These are phyloP conservation scores for Sebastes taczanowskii DNA, from an alignment of 2,797 vertebrate species.

Conservation along the genomic window DNA sequence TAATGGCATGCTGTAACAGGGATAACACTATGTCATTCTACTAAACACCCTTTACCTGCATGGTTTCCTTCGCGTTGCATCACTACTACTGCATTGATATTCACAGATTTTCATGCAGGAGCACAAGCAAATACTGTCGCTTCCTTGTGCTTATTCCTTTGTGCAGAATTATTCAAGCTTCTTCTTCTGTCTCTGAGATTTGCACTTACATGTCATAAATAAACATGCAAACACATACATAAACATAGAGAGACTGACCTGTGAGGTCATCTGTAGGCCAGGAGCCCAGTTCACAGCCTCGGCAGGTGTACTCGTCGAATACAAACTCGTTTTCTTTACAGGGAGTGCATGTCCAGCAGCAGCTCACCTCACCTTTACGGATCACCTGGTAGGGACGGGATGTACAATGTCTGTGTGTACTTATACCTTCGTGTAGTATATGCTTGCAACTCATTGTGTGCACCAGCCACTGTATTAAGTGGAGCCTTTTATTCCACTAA, in stretches of 20 bases:
- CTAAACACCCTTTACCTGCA: slow-evolving; percentile 3
- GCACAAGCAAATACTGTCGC: neutral
- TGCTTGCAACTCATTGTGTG: neutral
- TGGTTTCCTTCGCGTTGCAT: neutral
- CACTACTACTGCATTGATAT: neutral
- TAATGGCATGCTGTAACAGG: slow-evolving; percentile 6
- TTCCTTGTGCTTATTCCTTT: neutral
- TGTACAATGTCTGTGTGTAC: neutral
- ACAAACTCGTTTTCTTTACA: slow-evolving; percentile 98
- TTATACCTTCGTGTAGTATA: neutral
- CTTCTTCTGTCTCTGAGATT: neutral
- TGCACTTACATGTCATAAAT: neutral
- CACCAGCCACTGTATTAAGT: neutral
- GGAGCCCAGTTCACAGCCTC: slow-evolving; percentile 93
- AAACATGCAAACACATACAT: slow-evolving; percentile 11
- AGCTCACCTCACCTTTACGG: slow-evolving; percentile 98
- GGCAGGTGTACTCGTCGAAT: slow-evolving; percentile 96
- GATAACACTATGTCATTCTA: slow-evolving; percentile 4
- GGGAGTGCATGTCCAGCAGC: slow-evolving; percentile 97
- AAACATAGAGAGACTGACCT: slow-evolving; percentile 55
- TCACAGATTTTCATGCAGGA: neutral
- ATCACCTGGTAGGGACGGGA: slow-evolving; percentile 86
- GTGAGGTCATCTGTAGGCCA: slow-evolving; percentile 93
- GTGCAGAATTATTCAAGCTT: neutral
- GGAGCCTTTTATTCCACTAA: neutral